Conservation (phyloP, 2,888 invertebrate genomes). For the Torymus auratus region DNA sequence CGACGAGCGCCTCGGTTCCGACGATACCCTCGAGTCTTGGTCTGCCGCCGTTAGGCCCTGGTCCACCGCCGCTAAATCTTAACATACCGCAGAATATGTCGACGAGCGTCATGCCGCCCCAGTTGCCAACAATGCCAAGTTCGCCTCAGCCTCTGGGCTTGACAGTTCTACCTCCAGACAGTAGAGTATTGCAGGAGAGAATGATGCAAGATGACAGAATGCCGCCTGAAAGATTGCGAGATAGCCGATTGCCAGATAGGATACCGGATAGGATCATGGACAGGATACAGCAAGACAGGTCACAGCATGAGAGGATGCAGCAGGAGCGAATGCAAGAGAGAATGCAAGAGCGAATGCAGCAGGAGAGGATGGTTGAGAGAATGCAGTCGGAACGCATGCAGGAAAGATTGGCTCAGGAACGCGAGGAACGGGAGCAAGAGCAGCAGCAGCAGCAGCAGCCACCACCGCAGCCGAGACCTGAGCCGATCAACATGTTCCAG, state of each 20-base stretch:
- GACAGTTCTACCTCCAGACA: slow-evolving; percentile 69
- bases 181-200: slow-evolving; percentile 52
- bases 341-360: slow-evolving; percentile 61
- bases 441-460: slow-evolving; percentile 59
- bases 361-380: slow-evolving; percentile 66
- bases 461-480: slow-evolving; percentile 65
- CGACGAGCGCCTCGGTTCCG: slow-evolving; percentile 61
- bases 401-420: slow-evolving; percentile 52
- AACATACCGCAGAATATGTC: slow-evolving; percentile 73
- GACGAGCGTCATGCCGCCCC: slow-evolving; percentile 62
- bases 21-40: slow-evolving; percentile 46
- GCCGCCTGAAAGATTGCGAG: slow-evolving; percentile 43
- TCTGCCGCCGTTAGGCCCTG: slow-evolving; percentile 26
- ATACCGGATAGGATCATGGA: slow-evolving; percentile 38
- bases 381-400: slow-evolving; percentile 57
- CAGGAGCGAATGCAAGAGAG: slow-evolving; percentile 66
- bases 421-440: slow-evolving; percentile 64
- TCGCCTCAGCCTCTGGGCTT: slow-evolving; percentile 72
- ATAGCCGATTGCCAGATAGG: slow-evolving; percentile 30
- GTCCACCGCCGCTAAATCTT: slow-evolving; percentile 70
- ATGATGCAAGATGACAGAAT: slow-evolving; percentile 49
- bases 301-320: slow-evolving; percentile 45
- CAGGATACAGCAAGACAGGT: slow-evolving; percentile 28
- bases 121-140: slow-evolving; percentile 69
- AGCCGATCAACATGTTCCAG: slow-evolving; percentile 71